Base-by-base conservation (phyloP, 2,113 vertebrate species). In the Desmodus rotundus region DNA sequence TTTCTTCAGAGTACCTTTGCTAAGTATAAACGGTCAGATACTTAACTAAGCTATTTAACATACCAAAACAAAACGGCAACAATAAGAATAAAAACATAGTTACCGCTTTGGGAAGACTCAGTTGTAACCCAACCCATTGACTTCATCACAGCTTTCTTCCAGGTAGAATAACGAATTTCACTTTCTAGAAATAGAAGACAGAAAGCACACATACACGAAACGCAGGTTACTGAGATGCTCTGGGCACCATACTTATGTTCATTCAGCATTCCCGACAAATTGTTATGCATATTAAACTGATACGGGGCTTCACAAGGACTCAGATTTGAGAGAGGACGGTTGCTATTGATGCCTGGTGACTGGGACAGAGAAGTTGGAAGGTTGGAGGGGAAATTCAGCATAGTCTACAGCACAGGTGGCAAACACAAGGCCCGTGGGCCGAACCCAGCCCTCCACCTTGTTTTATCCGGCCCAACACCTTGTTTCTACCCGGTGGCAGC, bases 141-240 rank as follows among this genome's bases (percentile, higher is more conserved):
- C 77, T 98, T 99, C 98, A 99, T 98, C 65, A 99, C 99, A 16
- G 99, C 99, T 97, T 99, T 99, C 98, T 99, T 99, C 99, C 99
- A 99, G 0, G 99, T 99, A 85, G 99, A 98, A 81, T 99, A 99
- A 89, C 99, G 99, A 97, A 98, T 99, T 97, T 99, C 99, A 15
- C 99, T 99, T 98, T 99, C 99, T 99, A 97, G 86, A 98, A 96
- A 96, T 33, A 93, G 20, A 97, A 97, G 45, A 38, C n/a, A 78
- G 45, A 19, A 92, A 73, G 73, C 33, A 86, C 15, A 82, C 19
- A 82, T 16, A 45, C 7, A 45, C 89, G 94, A 92, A 85, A 95
- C 54, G 22, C 16, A 58, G 26, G 77, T 93, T 67, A 72, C 36
- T 43, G 20, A 87, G 56, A 80, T 84, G n/a, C 80, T 88, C 19